phyloP scores from a whole-genome alignment of 2,888 invertebrate species.

The Lasiommata megera region DNA sequence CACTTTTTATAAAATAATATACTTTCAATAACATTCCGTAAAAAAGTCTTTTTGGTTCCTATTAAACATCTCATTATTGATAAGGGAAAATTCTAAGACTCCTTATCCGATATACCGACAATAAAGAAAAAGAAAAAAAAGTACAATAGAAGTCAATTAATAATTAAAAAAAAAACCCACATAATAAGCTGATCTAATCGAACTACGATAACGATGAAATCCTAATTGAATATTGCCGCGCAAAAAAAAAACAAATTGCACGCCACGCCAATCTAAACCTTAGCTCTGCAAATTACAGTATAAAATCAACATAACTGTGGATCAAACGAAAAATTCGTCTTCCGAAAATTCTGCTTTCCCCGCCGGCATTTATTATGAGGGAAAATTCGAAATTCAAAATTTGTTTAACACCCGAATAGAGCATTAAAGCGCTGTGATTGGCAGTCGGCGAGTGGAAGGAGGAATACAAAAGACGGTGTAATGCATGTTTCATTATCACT shows the following conservation, averaged over 20 bases:
- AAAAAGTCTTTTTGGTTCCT: no score
- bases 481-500: constrained; percentile 50
- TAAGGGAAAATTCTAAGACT: not conserved
- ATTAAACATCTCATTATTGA: no score
- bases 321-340: constrained; percentile 9
- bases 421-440: constrained; percentile 50
- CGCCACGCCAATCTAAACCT: not conserved
- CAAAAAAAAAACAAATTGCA: not conserved
- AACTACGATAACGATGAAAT: constrained; percentile 7
- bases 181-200: constrained; percentile 5
- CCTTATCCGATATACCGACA: not conserved
- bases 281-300: not conserved
- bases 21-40: no score
- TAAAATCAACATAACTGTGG: not conserved
- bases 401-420: constrained; percentile 49
- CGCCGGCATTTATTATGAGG: constrained; percentile 15
- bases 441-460: constrained; percentile 38
- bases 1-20: no score
- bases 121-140: not conserved
- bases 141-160: not conserved
- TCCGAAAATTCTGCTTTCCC: constrained; percentile 16
- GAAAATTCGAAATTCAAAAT: constrained; percentile 52
- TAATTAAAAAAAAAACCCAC: constrained; percentile 6
- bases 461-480: constrained; percentile 38
- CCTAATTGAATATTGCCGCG: constrained; percentile 9